These are phyloP conservation scores for Paracentrotus lividus DNA, from an alignment of 53 echinoderm and acorn worm species.

Conservation along the genomic window DNA sequence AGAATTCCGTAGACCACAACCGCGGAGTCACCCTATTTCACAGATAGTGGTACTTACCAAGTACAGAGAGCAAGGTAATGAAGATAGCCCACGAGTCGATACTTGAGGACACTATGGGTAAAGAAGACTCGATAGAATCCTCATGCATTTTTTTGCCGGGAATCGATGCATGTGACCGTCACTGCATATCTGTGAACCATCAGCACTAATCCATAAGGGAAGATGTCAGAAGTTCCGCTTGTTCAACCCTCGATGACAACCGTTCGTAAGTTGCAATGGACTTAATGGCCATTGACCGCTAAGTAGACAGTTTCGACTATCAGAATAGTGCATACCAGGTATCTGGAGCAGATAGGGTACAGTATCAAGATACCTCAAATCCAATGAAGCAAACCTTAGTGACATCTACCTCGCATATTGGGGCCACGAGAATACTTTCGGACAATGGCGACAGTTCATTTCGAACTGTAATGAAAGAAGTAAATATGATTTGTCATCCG, in stretches of 20 bases:
- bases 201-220: slow-evolving; percentile 41
- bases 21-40: neutral
- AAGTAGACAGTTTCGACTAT: too few relatives aligned
- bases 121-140: slow-evolving; percentile 53
- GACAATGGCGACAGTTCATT: too few relatives aligned
- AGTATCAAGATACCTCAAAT: too few relatives aligned
- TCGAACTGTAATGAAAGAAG: too few relatives aligned
- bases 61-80: slow-evolving; percentile 52
- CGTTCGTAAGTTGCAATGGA: slow-evolving; percentile 49
- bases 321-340: too few relatives aligned
- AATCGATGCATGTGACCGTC: slow-evolving; percentile 51
- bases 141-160: slow-evolving; percentile 60
- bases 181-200: slow-evolving; percentile 62
- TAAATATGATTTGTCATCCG: too few relatives aligned
- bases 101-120: slow-evolving; percentile 50
- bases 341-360: too few relatives aligned
- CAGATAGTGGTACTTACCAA: slow-evolving; percentile 56
- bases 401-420: too few relatives aligned
- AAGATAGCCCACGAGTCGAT: slow-evolving; percentile 52
- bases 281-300: slow-evolving; percentile 2
- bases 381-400: too few relatives aligned
- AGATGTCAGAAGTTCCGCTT: slow-evolving; percentile 58
- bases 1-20: neutral
- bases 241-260: slow-evolving; percentile 60
- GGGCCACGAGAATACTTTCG: too few relatives aligned